Evolutionary conservation across 2,888 invertebrate species (phyloP).

Genomic region (Drosophila diplacantha): DNA sequence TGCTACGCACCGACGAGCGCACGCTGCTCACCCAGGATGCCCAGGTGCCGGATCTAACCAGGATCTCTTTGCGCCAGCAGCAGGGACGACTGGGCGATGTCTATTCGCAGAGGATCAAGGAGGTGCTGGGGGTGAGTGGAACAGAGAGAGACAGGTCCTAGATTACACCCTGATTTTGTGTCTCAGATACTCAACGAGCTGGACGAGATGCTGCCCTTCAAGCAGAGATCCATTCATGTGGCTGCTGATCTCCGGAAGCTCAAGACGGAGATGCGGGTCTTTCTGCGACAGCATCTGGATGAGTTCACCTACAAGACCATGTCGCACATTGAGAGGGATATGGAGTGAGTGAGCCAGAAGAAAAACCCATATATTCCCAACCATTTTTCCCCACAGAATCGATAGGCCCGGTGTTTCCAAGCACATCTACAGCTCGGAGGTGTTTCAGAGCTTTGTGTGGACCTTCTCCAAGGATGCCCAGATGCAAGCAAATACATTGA

Average conservation of each 20-base stretch:
- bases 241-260: conserved; percentile 70
- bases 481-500: conserved; percentile 50
- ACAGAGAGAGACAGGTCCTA: no score
- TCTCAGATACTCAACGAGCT: conserved; percentile 74
- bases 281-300: conserved; percentile 74
- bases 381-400: conserved; percentile 51
- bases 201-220: conserved; percentile 68
- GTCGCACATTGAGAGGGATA: conserved; percentile 77
- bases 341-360: conserved; percentile 70
- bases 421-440: conserved; percentile 74
- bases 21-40: conserved; percentile 77
- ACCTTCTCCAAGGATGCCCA: conserved; percentile 75
- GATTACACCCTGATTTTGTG: not conserved
- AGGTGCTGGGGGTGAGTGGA: conserved; percentile 74
- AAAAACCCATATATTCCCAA: not conserved
- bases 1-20: conserved; percentile 75
- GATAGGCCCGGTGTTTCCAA: conserved; percentile 75
- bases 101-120: conserved; percentile 74
- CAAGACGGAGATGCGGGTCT: conserved; percentile 75
- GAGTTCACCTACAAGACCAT: conserved; percentile 77
- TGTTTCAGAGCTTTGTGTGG: conserved; percentile 76
- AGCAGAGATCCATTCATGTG: conserved; percentile 58
- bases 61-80: conserved; percentile 68
- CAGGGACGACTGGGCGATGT: conserved; percentile 76
- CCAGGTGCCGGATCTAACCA: conserved; percentile 71